Evolutionary conservation across 2,113 vertebrate species (phyloP), one percentile per base, ranked within the genome.

Genomic region (Hepsetus odoe): DNA sequence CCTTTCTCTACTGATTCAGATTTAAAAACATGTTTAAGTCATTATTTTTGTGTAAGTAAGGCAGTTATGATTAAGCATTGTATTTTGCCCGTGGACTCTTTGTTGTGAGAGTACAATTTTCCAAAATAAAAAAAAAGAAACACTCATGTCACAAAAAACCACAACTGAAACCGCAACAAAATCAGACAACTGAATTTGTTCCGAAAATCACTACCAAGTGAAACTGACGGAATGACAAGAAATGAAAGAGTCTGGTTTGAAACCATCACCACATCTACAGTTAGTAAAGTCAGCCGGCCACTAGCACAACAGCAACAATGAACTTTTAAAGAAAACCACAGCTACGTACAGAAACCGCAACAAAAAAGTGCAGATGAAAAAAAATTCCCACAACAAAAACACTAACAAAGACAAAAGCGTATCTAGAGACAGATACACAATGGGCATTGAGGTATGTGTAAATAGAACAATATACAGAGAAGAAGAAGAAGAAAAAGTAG

Each of bases 11-110:
- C n/a, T n/a, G n/a, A n/a, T n/a, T n/a, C n/a, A n/a, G n/a, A n/a
- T n/a, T n/a, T n/a, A n/a, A n/a, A n/a, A n/a, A n/a, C n/a, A n/a
- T n/a, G n/a, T n/a, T n/a, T n/a, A n/a, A n/a, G n/a, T n/a, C 35
- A 65, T 69, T n/a, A 20, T 12, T 58, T 10, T 7, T 26, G 8
- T 22, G 3, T 22, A 28, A 67, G 8, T 26, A 12, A 16, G 9
- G 8, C 51, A 18, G 3, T 49, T 3, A 24, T 13, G 7, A 24
- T 16, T 56, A 66, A 26, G n/a, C 9, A n/a, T 55, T 55, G 30
- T 56, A 76, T 91, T 93, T 92, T 91, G 84, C 91, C 92, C 84
- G 89, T 92, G 92, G 91, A 91, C 87, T 91, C 91, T 91, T 90
- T 90, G 87, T 88, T 89, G 84, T 80, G 85, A 85, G 82, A 85